phyloP scores from a whole-genome alignment of 35 echinoderm and acorn worm genomes.

The Hemicentrotus pulcherrimus region DNA sequence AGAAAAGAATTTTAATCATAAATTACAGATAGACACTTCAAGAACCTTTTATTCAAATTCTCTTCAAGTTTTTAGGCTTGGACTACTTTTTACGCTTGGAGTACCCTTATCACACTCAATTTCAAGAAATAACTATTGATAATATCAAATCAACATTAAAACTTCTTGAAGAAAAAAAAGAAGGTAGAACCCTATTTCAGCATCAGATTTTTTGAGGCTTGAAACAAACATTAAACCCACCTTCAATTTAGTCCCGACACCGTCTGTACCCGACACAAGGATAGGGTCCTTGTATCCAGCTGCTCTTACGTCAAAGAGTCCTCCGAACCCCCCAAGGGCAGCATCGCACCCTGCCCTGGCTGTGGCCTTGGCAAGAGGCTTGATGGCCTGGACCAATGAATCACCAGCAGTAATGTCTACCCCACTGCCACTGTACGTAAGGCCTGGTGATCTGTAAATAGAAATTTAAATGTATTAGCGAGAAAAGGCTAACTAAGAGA shows the following conservation, averaged over 20 bases:
- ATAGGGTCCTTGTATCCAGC: conserved; percentile 92
- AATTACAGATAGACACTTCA: no score
- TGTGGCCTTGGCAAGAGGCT: conserved; percentile 78
- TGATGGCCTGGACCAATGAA: conserved; percentile 81
- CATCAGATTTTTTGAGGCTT: background rate
- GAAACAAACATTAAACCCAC: conserved; percentile 46
- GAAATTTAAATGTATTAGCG: no score
- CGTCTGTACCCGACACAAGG: conserved; percentile 93
- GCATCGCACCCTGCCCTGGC: conserved; percentile 81
- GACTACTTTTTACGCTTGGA: no score
- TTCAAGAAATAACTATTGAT: no score
- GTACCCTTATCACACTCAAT: no score
- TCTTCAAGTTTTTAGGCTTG: no score
- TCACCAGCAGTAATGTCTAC: conserved; percentile 87
- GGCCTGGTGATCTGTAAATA: conserved; percentile 10
- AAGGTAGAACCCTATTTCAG: background rate
- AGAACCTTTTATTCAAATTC: no score
- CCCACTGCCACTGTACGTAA: conserved; percentile 89
- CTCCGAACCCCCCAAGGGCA: conserved; percentile 93
- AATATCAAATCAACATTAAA: no score
- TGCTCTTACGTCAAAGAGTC: conserved; percentile 81
- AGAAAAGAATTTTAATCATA: no score
- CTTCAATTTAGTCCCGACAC: conserved; percentile 97
- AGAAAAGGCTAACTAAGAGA: no score
- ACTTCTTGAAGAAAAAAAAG: no score